Evolutionary conservation across 2,888 invertebrate species (phyloP), one percentile per base, ranked within the genome.

Genomic region (Scaptomyza polygonia): DNA sequence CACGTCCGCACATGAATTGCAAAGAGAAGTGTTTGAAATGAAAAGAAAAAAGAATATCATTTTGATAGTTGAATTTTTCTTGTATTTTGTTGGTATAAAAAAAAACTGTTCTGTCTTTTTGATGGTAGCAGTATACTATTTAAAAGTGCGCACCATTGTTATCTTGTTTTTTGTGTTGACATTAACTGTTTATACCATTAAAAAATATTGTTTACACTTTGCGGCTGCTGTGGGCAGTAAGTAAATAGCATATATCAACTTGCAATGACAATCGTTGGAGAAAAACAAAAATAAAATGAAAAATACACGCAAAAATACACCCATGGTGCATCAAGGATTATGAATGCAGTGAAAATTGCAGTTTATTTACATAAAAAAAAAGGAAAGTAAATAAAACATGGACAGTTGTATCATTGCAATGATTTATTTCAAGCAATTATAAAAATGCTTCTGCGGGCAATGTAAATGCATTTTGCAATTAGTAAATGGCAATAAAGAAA

Each of bases 221-320:
- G 18, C 48, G 39, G 12, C 39, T 39, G 9, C 21, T 36, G 25
- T 14, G 49, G 42, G n/a, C 34, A 12, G 36, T 14, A 11, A 47
- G 47, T 58, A 39, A 67, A 57, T 48, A 67, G 34, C 53, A 61
- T 61, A 54, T 34, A 57, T 4, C n/a, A 47, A 14, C 36, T 57
- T 9, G n/a, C 57, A 30, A 1, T 36, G 11, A 7, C 48, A 36
- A 14, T 25, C 9, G 5, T 1, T 27, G 51, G 3, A 7, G 3
- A 7, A 5, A 9, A 16, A 8, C 1, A 40, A 27, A 11, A n/a
- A 44, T 27, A 29, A n/a, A 11, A 1, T 3, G 5, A 4, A 12
- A 6, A 5, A 0, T n/a, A 9, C 25, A 5, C 11, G 1, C 0
- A 16, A 25, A 39, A 39, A 25, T 8, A 7, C 7, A 27, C 7